phyloP scores from a whole-genome alignment of 1,140 invertebrate species.

The Telenomus remus region DNA sequence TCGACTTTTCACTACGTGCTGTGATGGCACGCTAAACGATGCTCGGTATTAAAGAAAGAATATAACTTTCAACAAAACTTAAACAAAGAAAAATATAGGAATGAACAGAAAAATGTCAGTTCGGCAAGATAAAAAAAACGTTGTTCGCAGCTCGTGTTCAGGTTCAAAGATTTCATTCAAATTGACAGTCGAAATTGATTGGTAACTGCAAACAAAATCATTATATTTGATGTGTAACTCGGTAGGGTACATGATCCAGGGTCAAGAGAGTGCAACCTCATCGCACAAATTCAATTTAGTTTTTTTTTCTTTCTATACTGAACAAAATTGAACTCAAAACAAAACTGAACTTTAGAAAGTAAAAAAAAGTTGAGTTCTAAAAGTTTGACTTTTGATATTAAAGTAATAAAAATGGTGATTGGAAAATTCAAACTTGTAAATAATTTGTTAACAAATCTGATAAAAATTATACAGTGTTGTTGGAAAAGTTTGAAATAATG shows the following conservation, averaged over 20 bases:
- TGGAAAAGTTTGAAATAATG: no score
- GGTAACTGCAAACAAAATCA: constrained; percentile 26
- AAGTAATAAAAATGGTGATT: no score
- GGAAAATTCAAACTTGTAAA: no score
- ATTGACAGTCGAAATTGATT: constrained; percentile 33
- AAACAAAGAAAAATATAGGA: no score
- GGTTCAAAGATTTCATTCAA: constrained; percentile 1
- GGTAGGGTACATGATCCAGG: background rate
- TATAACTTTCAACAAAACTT: constrained; percentile 1
- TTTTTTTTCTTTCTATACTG: background rate
- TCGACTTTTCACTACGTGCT: constrained; percentile 32
- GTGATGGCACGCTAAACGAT: constrained; percentile 36
- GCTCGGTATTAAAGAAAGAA: background rate
- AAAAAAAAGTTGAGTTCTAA: background rate
- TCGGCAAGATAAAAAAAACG: no score
- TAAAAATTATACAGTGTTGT: no score
- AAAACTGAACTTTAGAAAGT: background rate
- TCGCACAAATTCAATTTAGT: constrained; percentile 15
- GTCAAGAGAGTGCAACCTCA: background rate
- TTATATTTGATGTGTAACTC: constrained; percentile 9
- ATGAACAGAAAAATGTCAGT: no score
- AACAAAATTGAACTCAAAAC: background rate
- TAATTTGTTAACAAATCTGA: no score
- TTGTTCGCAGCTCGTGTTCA: no score
- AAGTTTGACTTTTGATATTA: no score